Evolutionary conservation across 2,113 vertebrate species (phyloP).

Genomic region (Neopipo cinnamomea): DNA sequence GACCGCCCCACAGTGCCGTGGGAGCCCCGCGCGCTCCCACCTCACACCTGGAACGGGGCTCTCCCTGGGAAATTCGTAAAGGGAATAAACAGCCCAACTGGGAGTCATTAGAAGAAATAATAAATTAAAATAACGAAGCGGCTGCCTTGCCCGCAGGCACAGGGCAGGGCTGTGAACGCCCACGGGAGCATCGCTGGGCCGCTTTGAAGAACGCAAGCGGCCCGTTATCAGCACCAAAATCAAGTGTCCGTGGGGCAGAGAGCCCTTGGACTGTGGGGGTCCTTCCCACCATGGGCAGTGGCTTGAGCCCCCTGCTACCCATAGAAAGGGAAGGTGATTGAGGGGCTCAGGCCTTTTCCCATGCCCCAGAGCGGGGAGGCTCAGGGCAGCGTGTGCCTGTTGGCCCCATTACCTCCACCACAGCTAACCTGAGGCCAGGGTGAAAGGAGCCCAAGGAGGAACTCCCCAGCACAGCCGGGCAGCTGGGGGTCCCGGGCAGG

Average conservation of each 20-base stretch:
- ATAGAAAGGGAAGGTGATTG: rapidly evolving
- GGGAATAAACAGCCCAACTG: neutral
- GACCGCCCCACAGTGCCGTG: rapidly evolving
- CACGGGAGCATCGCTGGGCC: neutral
- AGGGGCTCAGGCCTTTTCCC: rapidly evolving
- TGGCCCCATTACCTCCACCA: neutral
- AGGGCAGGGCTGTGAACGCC: constrained; percentile 35
- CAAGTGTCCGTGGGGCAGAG: neutral
- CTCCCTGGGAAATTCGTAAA: constrained; percentile 19
- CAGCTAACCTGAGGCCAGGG: rapidly evolving
- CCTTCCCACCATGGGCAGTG: neutral
- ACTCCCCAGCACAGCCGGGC: neutral
- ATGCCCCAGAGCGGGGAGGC: rapidly evolving
- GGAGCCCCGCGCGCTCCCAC: neutral
- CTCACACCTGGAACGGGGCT: neutral
- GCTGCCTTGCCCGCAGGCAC: constrained; percentile 11
- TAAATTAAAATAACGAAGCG: neutral
- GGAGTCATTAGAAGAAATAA: neutral
- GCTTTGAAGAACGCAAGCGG: neutral
- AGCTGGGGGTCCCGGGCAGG: neutral
- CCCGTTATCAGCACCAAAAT: constrained; percentile 1
- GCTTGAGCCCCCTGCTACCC: rapidly evolving
- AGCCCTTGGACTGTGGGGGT: rapidly evolving
- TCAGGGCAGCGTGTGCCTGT: rapidly evolving
- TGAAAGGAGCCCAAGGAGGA: neutral